Conservation (phyloP, 1,140 invertebrate species). For the Fopius arisanus region DNA sequence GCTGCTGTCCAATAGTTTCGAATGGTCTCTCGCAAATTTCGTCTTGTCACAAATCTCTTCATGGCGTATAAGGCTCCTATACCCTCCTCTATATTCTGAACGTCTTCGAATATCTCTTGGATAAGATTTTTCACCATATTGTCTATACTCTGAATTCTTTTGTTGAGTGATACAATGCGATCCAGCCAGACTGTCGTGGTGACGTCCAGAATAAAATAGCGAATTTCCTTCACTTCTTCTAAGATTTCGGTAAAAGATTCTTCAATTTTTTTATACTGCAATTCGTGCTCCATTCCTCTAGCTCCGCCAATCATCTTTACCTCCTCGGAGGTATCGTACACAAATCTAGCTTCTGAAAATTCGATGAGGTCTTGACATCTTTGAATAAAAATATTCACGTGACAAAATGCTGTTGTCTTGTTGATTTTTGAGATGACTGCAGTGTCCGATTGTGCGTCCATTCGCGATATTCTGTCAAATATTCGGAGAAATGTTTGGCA, state of each 20-base stretch:
- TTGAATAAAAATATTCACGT: slow-evolving; percentile 85
- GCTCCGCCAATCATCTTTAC: slow-evolving; percentile 63
- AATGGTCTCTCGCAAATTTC: slow-evolving; percentile 70
- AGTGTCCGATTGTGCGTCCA: slow-evolving; percentile 6
- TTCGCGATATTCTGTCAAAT: slow-evolving; percentile 62
- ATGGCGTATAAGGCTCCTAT: slow-evolving; percentile 74
- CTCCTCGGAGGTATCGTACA: slow-evolving; percentile 71
- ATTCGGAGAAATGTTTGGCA: slow-evolving; percentile 79
- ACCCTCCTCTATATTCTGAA: slow-evolving; percentile 77
- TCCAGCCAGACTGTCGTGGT: slow-evolving; percentile 75
- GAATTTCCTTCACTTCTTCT: slow-evolving; percentile 67
- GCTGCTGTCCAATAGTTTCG: slow-evolving; percentile 73
- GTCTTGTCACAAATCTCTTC: slow-evolving; percentile 73
- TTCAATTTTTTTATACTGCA: slow-evolving; percentile 72
- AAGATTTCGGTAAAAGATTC: slow-evolving; percentile 74
- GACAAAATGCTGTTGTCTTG: slow-evolving; percentile 81
- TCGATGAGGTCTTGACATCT: slow-evolving; percentile 85
- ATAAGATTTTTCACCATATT: slow-evolving; percentile 73
- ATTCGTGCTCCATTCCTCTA: slow-evolving; percentile 75
- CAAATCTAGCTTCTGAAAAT: slow-evolving; percentile 78
- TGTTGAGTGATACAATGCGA: slow-evolving; percentile 73
- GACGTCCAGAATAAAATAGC: slow-evolving; percentile 77
- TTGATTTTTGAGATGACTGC: slow-evolving; percentile 62
- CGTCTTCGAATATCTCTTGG: slow-evolving; percentile 72
- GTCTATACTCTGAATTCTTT: slow-evolving; percentile 72